phyloP scores from a whole-genome alignment of 30 jellyfish, hydroid and myxozoan genomes.

The Turritopsis rubra region DNA sequence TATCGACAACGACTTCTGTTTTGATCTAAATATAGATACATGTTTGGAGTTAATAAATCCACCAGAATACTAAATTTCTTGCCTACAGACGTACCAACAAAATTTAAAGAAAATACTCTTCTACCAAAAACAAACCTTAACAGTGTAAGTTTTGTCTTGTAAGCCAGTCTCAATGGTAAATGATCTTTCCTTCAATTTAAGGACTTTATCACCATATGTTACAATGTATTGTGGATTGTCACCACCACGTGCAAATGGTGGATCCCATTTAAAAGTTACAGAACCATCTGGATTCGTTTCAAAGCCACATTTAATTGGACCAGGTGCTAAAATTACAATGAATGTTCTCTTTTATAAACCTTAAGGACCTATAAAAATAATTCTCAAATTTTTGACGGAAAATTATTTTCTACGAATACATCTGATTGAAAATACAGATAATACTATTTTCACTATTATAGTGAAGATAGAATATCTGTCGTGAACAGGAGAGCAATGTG shows the following conservation, averaged over 20 bases:
- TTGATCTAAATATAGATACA: conserved; percentile 1
- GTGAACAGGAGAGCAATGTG: no score
- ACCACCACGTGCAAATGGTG: conserved; percentile 52
- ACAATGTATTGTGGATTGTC: conserved; percentile 27
- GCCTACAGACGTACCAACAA: no score
- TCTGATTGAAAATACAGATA: no score
- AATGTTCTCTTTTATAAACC: not conserved
- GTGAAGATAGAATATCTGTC: no score
- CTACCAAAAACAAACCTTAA: conserved; percentile 25
- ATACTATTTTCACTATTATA: no score
- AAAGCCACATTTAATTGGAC: not conserved
- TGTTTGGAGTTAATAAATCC: no score
- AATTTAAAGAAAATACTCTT: not conserved
- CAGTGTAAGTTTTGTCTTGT: conserved; percentile 18
- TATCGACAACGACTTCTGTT: conserved; percentile 21
- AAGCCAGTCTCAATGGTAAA: conserved; percentile 30
- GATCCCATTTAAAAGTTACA: conserved; percentile 46
- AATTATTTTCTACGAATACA: no score
- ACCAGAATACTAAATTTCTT: no score
- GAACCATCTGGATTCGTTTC: conserved; percentile 38
- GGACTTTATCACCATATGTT: conserved; percentile 35
- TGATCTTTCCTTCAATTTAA: not conserved
- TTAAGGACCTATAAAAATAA: not conserved
- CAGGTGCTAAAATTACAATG: conserved; percentile 46
- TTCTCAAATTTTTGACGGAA: no score